phyloP scores from a whole-genome alignment of 2,113 vertebrate genomes.

The Callocephalon fimbriatum region DNA sequence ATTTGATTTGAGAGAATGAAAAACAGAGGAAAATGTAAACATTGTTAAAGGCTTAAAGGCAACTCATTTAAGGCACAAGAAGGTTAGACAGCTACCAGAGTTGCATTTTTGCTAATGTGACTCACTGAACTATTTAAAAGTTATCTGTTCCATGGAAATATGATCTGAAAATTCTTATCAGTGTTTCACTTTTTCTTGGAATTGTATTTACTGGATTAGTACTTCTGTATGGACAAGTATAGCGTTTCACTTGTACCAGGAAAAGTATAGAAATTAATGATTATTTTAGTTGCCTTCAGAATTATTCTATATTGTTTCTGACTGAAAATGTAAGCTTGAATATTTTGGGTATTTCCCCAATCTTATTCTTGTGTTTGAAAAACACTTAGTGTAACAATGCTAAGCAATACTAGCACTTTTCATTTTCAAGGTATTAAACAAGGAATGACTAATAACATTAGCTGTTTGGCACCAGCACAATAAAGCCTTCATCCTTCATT shows the following conservation, averaged over 20 bases:
- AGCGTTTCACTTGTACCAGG: background rate
- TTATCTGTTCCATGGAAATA: background rate
- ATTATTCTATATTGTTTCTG: background rate
- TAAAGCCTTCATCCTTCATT: slow-evolving; percentile 7
- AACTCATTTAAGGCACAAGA: background rate
- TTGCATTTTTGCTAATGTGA: background rate
- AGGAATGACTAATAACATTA: slow-evolving; percentile 8
- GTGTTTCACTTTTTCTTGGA: background rate
- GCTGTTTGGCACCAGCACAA: background rate
- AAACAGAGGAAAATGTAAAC: background rate
- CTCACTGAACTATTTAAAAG: background rate
- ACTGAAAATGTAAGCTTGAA: background rate
- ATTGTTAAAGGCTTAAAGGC: background rate
- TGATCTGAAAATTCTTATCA: background rate
- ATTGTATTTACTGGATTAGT: background rate
- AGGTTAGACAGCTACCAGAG: background rate
- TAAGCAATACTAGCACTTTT: background rate
- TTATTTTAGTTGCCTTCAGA: background rate
- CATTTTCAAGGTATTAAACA: slow-evolving; percentile 3
- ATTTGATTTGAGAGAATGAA: background rate
- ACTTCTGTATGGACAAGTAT: background rate
- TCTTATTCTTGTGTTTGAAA: background rate
- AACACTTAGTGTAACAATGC: background rate
- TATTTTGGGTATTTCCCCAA: background rate
- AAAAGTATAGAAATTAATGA: background rate